Evolutionary conservation across 2,888 invertebrate genomes (phyloP), one percentile per base, ranked within the genome.

Genomic region (Acrobeloides nanus): DNA sequence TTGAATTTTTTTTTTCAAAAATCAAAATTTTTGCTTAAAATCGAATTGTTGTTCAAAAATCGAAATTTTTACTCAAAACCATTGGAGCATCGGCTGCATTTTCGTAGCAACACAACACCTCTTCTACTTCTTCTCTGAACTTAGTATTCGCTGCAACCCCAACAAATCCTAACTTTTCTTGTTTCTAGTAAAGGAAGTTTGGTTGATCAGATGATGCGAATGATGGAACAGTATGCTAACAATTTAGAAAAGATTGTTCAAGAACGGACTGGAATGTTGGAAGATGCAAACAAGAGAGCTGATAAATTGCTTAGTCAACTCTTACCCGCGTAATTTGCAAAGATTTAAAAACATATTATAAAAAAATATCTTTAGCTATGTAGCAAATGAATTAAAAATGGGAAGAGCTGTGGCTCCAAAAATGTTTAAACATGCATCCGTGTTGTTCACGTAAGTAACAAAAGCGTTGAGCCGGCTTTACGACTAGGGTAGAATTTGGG

Each of bases 221-320:
- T 62, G 62, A 63, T 62, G 62, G 62, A 62, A 40, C 69, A 71
- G 50, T 70, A 70, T 41, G 70, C 70, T 1, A 70, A 70, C 37
- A 70, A 70, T 25, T 52, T 72, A 31, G 70, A 70, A 46, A 70
- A 70, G 46, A 43, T 62, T 21, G 70, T 70, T 1, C 57, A 66
- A 10, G 70, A 70, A 42, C 53, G 70, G 37, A 70, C 70, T n/a
- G 70, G 68, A 41, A 68, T 71, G 68, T 44, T 70, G 34, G 70
- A 70, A 46, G 70, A 71, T 17, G 71, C 70, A 3, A 70, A 71
- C 45, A 46, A 61, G 24, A 54, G 71, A 3, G 70, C 70, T 1
- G 70, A 70, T 40, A 61, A 64, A 43, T 55, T 70, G 8, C 57
- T 70, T 20, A 57, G 57, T 7, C 70, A 70, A 49, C 55, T 70